These are phyloP conservation scores for Siniperca scherzeri DNA, from an alignment of 2,797 vertebrate species.

Conservation along the genomic window DNA sequence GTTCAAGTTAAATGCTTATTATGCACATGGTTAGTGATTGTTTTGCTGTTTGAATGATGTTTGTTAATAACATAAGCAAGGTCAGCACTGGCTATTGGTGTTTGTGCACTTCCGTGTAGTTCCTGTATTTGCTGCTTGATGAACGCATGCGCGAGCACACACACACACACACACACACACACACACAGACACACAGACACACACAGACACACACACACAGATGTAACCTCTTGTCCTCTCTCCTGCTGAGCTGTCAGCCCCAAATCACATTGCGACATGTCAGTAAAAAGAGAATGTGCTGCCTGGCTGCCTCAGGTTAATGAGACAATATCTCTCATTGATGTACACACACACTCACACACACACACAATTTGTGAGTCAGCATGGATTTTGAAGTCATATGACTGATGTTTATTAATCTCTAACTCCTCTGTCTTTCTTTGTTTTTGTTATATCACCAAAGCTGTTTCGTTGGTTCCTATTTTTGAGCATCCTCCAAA, in stretches of 20 bases:
- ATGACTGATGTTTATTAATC: constrained; percentile 49
- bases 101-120: constrained; percentile 5
- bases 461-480: constrained; percentile 14
- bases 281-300: constrained; percentile 66
- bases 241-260: constrained; percentile 59
- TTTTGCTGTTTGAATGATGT: constrained; percentile 31
- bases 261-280: constrained; percentile 50
- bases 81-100: constrained; percentile 56
- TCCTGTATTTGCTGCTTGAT: constrained; percentile 27
- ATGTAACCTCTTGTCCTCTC: constrained; percentile 28
- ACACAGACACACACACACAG: constrained; percentile 10
- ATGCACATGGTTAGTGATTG: constrained; percentile 35
- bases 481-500: constrained; percentile 36
- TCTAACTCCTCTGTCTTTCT: constrained; percentile 29
- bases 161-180: constrained; percentile 1
- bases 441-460: constrained; percentile 46
- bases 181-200: constrained; percentile 6
- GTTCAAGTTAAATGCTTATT: constrained; percentile 54
- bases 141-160: neutral
- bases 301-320: constrained; percentile 77
- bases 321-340: constrained; percentile 51
- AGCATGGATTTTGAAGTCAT: constrained; percentile 25
- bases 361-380: constrained; percentile 27
- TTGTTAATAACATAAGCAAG: constrained; percentile 54
- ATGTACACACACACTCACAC: constrained; percentile 5